phyloP scores from a whole-genome alignment of 1,140 invertebrate species.

The Aphis craccivora region DNA sequence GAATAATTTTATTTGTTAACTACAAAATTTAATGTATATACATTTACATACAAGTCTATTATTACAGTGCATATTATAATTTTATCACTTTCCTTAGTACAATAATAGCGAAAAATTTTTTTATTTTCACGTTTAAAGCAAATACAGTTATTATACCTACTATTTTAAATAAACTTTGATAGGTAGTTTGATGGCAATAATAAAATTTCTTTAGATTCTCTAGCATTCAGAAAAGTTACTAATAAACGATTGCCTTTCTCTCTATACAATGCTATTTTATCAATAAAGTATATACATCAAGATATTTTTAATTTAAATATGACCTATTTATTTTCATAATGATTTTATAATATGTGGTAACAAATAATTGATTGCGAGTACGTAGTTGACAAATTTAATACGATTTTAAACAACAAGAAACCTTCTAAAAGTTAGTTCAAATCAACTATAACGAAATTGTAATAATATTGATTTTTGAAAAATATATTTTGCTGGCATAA shows the following conservation, averaged over 20 bases:
- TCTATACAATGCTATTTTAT: not conserved
- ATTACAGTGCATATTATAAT: not conserved
- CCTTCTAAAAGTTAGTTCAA: constrained; percentile 15
- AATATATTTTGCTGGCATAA: not conserved
- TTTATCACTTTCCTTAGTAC: not conserved
- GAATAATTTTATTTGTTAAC: not conserved
- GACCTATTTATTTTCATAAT: not conserved
- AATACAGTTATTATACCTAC: not conserved
- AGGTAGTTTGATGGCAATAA: not conserved
- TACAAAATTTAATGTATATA: not conserved
- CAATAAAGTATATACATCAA: not conserved
- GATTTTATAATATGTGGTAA: not conserved
- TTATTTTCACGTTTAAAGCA: not conserved
- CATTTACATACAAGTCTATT: not conserved
- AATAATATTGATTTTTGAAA: not conserved
- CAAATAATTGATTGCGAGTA: constrained; percentile 20
- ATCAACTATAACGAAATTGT: not conserved
- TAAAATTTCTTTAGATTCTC: not conserved
- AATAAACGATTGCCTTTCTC: not conserved
- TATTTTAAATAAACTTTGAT: not conserved
- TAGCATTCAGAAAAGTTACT: not conserved
- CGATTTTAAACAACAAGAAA: constrained; percentile 23
- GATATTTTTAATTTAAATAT: constrained; percentile 21
- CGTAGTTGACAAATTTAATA: constrained; percentile 7
- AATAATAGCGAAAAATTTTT: not conserved